Conservation (phyloP, 2,797 vertebrate genomes). For the Malurus splendens region DNA sequence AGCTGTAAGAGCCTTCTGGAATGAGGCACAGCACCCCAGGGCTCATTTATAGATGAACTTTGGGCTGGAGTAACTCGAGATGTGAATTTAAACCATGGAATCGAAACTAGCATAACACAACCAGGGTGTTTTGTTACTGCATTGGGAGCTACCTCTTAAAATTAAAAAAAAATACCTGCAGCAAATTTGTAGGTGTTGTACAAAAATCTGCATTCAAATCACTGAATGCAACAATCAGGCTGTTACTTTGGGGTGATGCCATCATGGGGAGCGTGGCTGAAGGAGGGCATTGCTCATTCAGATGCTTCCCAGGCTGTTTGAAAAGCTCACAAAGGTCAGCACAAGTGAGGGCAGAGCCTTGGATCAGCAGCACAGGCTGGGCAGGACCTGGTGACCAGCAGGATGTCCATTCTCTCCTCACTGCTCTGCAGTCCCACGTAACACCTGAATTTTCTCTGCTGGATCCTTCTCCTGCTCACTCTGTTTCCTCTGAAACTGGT, state of each 20-base stretch:
- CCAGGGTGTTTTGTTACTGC: not conserved
- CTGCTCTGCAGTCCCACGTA: not conserved
- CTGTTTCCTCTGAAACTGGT: not conserved
- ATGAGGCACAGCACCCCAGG: not conserved
- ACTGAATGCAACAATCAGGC: not conserved
- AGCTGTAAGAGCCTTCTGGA: not conserved
- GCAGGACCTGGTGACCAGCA: rapidly evolving
- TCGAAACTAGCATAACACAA: not conserved
- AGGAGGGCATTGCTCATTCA: rapidly evolving
- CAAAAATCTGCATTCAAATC: not conserved
- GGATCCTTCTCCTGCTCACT: not conserved
- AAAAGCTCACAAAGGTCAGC: not conserved
- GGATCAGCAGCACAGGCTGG: not conserved
- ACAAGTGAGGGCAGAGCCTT: not conserved
- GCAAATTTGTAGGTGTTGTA: rapidly evolving
- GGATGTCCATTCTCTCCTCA: rapidly evolving
- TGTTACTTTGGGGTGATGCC: rapidly evolving
- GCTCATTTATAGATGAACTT: not conserved
- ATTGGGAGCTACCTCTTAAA: not conserved
- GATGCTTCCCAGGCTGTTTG: not conserved
- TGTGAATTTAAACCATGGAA: not conserved
- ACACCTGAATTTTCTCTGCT: not conserved
- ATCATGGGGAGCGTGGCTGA: rapidly evolving
- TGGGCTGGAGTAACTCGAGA: not conserved
- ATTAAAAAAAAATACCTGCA: not conserved